A percentile compares a stretch with the other conserved stretches of the same genome.
phyloP scores from a whole-genome alignment of 2,113 vertebrate species.

The Pelvicachromis taeniatus region DNA sequence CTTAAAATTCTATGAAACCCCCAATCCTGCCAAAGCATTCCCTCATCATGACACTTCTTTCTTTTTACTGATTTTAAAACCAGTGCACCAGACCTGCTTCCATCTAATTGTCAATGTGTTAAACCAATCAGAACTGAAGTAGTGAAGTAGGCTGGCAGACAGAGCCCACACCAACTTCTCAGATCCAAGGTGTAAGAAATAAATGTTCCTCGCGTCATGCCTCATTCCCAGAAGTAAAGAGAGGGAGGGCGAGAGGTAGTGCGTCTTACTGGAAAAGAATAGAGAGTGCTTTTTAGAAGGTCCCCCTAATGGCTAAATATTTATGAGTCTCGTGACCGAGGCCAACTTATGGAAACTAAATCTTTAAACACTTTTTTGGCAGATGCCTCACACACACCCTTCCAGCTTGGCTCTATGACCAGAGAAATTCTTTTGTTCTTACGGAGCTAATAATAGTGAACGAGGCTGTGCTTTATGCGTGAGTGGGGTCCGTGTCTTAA shows the following conservation, averaged over 20 bases:
- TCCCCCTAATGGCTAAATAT: slow-evolving; percentile 67
- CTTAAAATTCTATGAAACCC: background rate
- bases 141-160: background rate
- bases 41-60: background rate
- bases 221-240: slow-evolving; percentile 46
- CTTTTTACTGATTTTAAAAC: slow-evolving; percentile 40
- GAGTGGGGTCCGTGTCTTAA: slow-evolving; percentile 40
- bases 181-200: slow-evolving; percentile 55
- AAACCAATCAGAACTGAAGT: slow-evolving; percentile 42
- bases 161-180: slow-evolving; percentile 10
- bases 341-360: slow-evolving; percentile 82
- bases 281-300: slow-evolving; percentile 50
- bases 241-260: background rate
- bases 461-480: slow-evolving; percentile 38
- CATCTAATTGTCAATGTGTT: slow-evolving; percentile 21
- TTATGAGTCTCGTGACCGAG: slow-evolving; percentile 69
- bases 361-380: slow-evolving; percentile 79
- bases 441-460: slow-evolving; percentile 87
- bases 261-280: slow-evolving; percentile 44
- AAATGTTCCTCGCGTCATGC: slow-evolving; percentile 45
- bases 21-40: slow-evolving; percentile 11
- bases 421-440: slow-evolving; percentile 92
- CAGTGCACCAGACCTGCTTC: slow-evolving; percentile 19
- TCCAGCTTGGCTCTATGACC: slow-evolving; percentile 80
- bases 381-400: slow-evolving; percentile 72